Evolutionary conservation across 2,797 vertebrate species (phyloP).

Genomic region (Clarias pachynema): DNA sequence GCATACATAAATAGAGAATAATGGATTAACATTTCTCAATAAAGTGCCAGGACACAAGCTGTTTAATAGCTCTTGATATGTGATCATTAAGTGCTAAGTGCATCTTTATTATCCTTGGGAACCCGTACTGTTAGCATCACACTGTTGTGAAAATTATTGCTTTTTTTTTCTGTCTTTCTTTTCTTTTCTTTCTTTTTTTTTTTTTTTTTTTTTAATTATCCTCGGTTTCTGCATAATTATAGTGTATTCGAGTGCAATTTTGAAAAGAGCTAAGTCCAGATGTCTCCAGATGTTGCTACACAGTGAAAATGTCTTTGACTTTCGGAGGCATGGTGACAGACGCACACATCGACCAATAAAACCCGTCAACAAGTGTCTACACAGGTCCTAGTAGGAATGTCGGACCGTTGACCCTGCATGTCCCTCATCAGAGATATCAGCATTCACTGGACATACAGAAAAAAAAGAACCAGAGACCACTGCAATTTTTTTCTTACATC

Average conservation of each 20-base stretch:
- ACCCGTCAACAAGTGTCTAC: slow-evolving; percentile 11
- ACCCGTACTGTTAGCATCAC: background rate
- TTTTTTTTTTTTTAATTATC: background rate
- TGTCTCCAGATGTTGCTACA: slow-evolving; percentile 24
- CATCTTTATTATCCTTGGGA: slow-evolving; percentile 11
- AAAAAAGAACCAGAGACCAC: too few species aligned
- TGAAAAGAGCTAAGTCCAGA: background rate
- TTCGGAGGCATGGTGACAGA: slow-evolving; percentile 9
- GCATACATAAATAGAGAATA: slow-evolving; percentile 38
- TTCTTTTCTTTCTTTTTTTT: too few species aligned
- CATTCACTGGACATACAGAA: background rate
- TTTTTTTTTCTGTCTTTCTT: background rate
- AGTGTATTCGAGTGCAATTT: slow-evolving; percentile 9
- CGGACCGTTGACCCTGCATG: background rate
- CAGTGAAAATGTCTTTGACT: background rate
- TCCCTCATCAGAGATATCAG: slow-evolving; percentile 5
- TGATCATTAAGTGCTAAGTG: slow-evolving; percentile 24
- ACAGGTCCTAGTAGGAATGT: background rate
- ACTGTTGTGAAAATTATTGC: background rate
- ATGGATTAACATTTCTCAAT: slow-evolving; percentile 66
- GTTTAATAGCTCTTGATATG: slow-evolving; percentile 62
- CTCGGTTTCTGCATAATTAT: background rate
- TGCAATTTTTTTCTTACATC: too few species aligned
- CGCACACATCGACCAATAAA: background rate
- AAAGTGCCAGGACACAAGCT: slow-evolving; percentile 66